Percentiles rank a stretch among this genome's conserved stretches.
Evolutionary conservation across 2,113 vertebrate genomes (phyloP).

Genomic region (Mohoua ochrocephala): DNA sequence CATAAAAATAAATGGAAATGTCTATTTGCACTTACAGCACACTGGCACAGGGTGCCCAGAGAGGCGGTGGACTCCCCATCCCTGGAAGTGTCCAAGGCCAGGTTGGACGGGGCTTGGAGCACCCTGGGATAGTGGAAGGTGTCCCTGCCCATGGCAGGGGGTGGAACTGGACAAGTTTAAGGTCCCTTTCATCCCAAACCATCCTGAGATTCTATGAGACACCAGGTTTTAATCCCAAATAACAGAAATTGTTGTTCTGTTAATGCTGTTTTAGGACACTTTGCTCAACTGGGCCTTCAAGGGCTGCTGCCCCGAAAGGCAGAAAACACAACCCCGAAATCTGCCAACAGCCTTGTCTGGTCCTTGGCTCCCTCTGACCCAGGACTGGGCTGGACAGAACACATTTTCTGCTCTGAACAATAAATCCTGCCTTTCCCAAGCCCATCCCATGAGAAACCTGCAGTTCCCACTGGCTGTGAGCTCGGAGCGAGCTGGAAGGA

Average conservation of each 20-base stretch:
- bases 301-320: background rate
- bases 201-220: background rate
- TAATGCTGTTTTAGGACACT: background rate
- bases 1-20: background rate
- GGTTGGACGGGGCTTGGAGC: background rate
- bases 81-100: background rate
- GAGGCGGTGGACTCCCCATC: background rate
- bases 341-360: background rate
- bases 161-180: fast-evolving
- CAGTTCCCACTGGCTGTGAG: background rate
- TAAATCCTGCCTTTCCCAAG: background rate
- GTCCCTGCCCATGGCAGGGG: background rate
- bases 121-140: background rate
- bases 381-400: background rate
- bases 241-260: background rate
- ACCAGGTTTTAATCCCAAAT: background rate
- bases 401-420: background rate
- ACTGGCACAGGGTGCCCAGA: background rate
- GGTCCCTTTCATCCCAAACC: background rate
- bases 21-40: background rate
- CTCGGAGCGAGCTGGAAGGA: background rate
- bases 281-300: background rate
- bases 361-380: background rate
- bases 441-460: background rate
- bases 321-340: background rate